Percentiles rank a stretch among this genome's conserved stretches.
phyloP scores from a whole-genome alignment of 2,888 invertebrate species.

The Sialis lutaria region DNA sequence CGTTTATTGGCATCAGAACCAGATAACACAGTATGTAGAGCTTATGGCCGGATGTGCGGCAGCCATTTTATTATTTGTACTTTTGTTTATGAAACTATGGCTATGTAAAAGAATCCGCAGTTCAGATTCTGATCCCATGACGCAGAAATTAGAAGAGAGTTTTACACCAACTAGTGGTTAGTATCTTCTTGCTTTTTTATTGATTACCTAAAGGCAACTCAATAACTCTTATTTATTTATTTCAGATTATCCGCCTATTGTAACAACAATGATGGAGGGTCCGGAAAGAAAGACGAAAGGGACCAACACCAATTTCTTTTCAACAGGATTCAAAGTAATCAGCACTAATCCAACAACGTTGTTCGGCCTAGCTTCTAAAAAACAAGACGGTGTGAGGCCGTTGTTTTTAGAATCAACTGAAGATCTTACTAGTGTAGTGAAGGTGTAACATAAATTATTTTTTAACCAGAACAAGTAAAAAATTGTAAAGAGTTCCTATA shows the following conservation, averaged over 20 bases:
- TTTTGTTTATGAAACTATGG: not conserved
- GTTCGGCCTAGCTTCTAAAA: no score
- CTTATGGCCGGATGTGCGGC: not conserved
- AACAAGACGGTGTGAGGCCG: no score
- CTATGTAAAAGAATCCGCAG: not conserved
- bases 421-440: not conserved
- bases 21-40: not conserved
- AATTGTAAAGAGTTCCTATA: not conserved
- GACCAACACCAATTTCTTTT: not conserved
- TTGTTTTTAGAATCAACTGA: not conserved
- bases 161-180: not conserved
- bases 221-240: not conserved
- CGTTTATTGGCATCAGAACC: not conserved
- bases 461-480: not conserved
- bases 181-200: not conserved
- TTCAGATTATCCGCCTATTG: not conserved
- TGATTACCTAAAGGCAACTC: not conserved
- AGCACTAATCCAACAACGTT: no score
- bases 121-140: no score
- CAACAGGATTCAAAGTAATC: no score
- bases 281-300: not conserved
- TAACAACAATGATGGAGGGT: not conserved
- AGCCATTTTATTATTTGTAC: not conserved
- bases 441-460: not conserved
- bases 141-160: not conserved